phyloP scores from a whole-genome alignment of 37 sponge, comb jelly and placozoan genomes.

The Chondrosia reniformis region DNA sequence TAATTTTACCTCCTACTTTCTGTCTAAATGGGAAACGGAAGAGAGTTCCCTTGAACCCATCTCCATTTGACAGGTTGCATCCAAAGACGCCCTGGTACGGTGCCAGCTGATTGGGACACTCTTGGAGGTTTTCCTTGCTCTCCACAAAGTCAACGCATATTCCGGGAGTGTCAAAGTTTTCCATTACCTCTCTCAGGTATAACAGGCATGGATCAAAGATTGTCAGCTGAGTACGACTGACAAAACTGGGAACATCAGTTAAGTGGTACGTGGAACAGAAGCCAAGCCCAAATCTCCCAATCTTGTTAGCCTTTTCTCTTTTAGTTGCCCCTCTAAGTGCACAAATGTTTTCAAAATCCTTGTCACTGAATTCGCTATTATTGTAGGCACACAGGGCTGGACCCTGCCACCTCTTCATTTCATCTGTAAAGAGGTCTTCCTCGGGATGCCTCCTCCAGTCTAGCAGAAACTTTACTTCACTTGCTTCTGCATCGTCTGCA shows the following conservation, averaged over 20 bases:
- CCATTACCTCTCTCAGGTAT: conserved; percentile 11
- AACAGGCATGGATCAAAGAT: conserved; percentile 81
- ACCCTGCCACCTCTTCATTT: conserved; percentile 75
- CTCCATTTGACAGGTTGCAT: neutral
- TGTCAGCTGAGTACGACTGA: conserved; percentile 58
- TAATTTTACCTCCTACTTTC: conserved; percentile 29
- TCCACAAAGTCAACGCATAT: conserved; percentile 39
- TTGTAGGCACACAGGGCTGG: conserved; percentile 80
- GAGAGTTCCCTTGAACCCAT: conserved; percentile 63
- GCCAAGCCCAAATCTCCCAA: conserved; percentile 82
- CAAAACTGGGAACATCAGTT: conserved; percentile 87
- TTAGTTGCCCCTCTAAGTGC: conserved; percentile 67
- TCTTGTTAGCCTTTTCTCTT: conserved; percentile 53
- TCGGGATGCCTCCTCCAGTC: conserved; percentile 65
- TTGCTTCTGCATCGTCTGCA: conserved; percentile 87
- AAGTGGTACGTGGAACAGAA: conserved; percentile 75
- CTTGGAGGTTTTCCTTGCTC: neutral
- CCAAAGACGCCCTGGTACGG: conserved; percentile 43
- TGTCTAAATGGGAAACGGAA: conserved; percentile 74
- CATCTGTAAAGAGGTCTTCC: conserved; percentile 36
- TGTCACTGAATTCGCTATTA: conserved; percentile 58
- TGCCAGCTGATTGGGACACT: conserved; percentile 56
- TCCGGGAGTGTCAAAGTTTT: conserved; percentile 43
- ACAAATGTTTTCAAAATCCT: conserved; percentile 73
- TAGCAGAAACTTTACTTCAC: conserved; percentile 67